Evolutionary conservation across 2,797 vertebrate species (phyloP).

Genomic region (Sebastes alutus): DNA sequence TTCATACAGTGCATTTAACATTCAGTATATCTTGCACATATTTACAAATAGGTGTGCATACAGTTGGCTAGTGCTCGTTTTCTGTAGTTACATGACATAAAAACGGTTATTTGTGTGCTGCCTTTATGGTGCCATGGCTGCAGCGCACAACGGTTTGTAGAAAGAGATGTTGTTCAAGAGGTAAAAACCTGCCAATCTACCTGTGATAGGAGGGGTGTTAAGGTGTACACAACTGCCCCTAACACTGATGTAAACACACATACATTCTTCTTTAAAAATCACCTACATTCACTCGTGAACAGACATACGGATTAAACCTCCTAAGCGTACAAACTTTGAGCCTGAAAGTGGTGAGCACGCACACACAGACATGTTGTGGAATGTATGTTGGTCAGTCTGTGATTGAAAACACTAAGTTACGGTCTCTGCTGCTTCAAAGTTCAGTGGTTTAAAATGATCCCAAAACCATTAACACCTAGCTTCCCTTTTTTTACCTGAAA

Average conservation of each 20-base stretch:
- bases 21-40: slow-evolving; percentile 76
- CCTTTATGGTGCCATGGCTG: slow-evolving; percentile 41
- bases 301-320: slow-evolving; percentile 49
- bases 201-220: slow-evolving; percentile 59
- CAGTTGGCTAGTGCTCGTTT: slow-evolving; percentile 73
- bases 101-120: slow-evolving; percentile 57
- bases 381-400: slow-evolving; percentile 68
- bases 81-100: slow-evolving; percentile 54
- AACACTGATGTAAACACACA: slow-evolving; percentile 63
- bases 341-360: slow-evolving; percentile 52
- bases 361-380: slow-evolving; percentile 61
- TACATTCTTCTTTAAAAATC: slow-evolving; percentile 67
- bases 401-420: slow-evolving; percentile 73
- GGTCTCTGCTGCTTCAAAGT: slow-evolving; percentile 75
- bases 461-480: slow-evolving; percentile 62
- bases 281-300: slow-evolving; percentile 52
- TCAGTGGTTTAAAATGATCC: slow-evolving; percentile 70
- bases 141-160: slow-evolving; percentile 55
- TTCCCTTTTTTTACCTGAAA: slow-evolving; percentile 66
- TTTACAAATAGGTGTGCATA: slow-evolving; percentile 79
- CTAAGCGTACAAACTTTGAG: slow-evolving; percentile 59
- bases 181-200: slow-evolving; percentile 64
- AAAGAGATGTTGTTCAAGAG: slow-evolving; percentile 61
- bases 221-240: slow-evolving; percentile 58
- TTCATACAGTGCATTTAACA: slow-evolving; percentile 72